Percentiles rank a stretch among this genome's conserved stretches.
Evolutionary conservation across 2,797 vertebrate species (phyloP).

Genomic region (Chaetodon trifasciatus): DNA sequence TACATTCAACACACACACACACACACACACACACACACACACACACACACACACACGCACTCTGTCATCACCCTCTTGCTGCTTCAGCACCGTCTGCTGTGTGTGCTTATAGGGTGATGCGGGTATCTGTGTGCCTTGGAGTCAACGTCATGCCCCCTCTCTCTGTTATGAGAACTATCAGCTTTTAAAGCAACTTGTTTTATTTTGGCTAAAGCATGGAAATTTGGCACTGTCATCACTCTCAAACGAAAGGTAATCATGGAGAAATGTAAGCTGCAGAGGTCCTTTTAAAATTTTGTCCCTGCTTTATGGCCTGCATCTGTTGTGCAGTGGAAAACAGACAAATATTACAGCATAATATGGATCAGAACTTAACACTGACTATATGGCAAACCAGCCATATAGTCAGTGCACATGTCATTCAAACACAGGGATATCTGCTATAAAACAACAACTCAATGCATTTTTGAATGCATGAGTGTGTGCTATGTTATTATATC

Average conservation of each 20-base stretch:
- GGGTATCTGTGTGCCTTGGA: conserved; percentile 43
- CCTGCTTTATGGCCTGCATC: background rate
- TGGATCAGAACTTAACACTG: background rate
- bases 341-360: background rate
- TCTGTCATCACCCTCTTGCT: conserved; percentile 59
- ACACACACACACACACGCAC: conserved; percentile 25
- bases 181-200: conserved; percentile 24
- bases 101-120: conserved; percentile 46
- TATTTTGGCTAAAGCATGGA: conserved; percentile 22
- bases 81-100: conserved; percentile 50
- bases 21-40: too few relatives aligned
- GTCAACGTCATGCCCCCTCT: conserved; percentile 9
- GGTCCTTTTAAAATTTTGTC: background rate
- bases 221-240: conserved; percentile 9
- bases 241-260: conserved; percentile 27
- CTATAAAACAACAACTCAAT: background rate
- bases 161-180: conserved; percentile 8
- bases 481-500: background rate
- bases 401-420: too few relatives aligned
- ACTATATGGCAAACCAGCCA: too few relatives aligned
- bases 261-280: conserved; percentile 9
- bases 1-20: conserved; percentile 22
- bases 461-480: background rate
- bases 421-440: background rate
- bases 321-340: background rate